These are phyloP conservation scores for Lucilia cuprina DNA, from an alignment of 1,140 invertebrate genomes.

Conservation along the genomic window DNA sequence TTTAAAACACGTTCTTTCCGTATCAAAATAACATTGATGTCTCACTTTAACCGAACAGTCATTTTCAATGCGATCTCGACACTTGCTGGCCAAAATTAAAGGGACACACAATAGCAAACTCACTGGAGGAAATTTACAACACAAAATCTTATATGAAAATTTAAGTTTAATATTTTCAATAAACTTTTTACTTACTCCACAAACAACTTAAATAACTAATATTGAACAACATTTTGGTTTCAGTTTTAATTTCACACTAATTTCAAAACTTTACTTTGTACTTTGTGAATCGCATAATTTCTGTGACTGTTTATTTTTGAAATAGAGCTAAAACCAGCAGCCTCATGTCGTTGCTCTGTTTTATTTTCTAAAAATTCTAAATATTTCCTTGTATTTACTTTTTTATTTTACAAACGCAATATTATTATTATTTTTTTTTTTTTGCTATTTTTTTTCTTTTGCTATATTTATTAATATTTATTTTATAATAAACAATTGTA, in stretches of 20 bases:
- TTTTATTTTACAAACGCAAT: not conserved
- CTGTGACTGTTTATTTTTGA: not conserved
- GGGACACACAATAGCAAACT: not conserved
- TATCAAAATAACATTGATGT: constrained; percentile 13
- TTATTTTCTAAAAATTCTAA: not conserved
- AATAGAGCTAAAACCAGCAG: no score
- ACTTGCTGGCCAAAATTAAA: not conserved
- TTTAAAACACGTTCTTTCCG: constrained; percentile 4
- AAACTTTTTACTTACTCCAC: not conserved
- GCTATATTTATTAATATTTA: not conserved
- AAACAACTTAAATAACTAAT: not conserved
- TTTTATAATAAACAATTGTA: not conserved
- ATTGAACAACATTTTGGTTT: not conserved
- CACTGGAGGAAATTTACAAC: not conserved
- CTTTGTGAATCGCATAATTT: not conserved
- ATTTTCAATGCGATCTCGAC: constrained; percentile 1
- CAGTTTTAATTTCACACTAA: not conserved
- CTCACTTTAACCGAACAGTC: not conserved
- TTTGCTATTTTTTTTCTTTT: not conserved
- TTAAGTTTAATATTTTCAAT: not conserved
- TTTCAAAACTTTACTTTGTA: not conserved
- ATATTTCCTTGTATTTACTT: not conserved
- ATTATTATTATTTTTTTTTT: not conserved
- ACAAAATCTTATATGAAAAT: not conserved
- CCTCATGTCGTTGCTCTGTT: not conserved